Conservation (phyloP, 2,797 vertebrate genomes). For the Cygnus olor region DNA sequence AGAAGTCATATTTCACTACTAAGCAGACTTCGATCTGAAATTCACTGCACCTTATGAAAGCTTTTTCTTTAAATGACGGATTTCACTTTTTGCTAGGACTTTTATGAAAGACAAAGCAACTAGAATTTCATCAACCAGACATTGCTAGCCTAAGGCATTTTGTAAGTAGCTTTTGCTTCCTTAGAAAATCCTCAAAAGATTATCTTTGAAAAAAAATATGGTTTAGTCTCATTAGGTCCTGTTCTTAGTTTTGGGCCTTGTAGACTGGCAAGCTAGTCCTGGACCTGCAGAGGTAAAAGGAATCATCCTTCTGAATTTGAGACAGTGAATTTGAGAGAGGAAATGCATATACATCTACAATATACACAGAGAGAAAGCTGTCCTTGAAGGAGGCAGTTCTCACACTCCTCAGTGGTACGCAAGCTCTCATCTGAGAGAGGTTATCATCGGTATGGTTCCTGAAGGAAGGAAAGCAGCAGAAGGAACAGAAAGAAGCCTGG, state of each 20-base stretch:
- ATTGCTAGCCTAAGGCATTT: background rate
- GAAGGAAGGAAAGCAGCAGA: background rate
- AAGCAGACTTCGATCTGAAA: background rate
- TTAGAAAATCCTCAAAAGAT: background rate
- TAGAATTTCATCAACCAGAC: background rate
- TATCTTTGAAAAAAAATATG: background rate
- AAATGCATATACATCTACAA: background rate
- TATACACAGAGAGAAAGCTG: rapidly evolving
- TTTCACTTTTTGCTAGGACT: background rate
- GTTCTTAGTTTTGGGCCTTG: background rate
- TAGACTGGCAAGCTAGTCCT: background rate
- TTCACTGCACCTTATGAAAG: background rate
- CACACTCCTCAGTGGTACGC: background rate
- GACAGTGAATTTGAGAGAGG: background rate
- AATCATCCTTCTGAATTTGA: background rate
- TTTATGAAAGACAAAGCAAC: background rate
- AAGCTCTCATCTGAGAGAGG: background rate
- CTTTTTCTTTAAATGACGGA: background rate
- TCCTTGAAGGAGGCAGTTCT: background rate
- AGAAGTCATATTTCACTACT: background rate
- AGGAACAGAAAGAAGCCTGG: background rate
- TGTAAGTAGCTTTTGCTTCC: background rate
- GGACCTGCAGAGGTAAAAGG: background rate
- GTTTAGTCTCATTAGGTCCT: background rate
- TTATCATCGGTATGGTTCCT: background rate